These are phyloP conservation scores for Eupithecia subumbrata DNA, from an alignment of 2,888 invertebrate species.

Conservation along the genomic window DNA sequence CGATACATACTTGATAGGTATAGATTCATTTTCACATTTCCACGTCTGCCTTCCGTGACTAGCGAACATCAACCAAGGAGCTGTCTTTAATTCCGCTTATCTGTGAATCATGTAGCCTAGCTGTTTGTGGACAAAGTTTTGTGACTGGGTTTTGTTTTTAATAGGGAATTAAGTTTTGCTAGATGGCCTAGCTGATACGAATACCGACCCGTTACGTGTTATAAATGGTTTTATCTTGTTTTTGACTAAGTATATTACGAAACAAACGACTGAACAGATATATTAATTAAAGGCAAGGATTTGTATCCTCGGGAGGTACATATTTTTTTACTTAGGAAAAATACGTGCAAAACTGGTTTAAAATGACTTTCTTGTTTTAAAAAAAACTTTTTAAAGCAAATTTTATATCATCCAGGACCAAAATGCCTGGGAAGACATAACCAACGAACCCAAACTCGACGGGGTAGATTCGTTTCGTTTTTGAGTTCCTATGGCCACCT, in stretches of 20 bases:
- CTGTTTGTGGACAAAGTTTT: not conserved
- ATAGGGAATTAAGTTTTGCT: not conserved
- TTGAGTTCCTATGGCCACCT: too few species aligned
- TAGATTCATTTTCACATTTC: not conserved
- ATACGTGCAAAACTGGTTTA: not conserved
- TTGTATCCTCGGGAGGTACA: not conserved
- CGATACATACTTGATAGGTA: not conserved
- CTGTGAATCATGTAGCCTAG: not conserved
- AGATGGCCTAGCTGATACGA: not conserved
- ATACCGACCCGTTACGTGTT: not conserved
- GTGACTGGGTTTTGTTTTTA: not conserved
- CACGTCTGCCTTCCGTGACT: slow-evolving; percentile 35
- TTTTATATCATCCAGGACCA: too few species aligned
- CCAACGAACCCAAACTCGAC: too few species aligned
- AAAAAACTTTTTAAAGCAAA: too few species aligned
- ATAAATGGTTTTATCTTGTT: not conserved
- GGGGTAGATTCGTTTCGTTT: too few species aligned
- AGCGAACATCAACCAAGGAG: slow-evolving; percentile 14
- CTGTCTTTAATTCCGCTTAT: slow-evolving; percentile 28
- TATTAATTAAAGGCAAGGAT: not conserved
- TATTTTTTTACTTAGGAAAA: not conserved
- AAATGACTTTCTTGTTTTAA: not conserved
- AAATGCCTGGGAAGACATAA: too few species aligned
- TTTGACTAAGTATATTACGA: too few species aligned
- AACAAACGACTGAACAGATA: not conserved